A percentile compares a stretch with the other conserved stretches of the same genome.
These are phyloP conservation scores for Athene cunicularia DNA, from an alignment of 2,113 vertebrate species.

Conservation along the genomic window DNA sequence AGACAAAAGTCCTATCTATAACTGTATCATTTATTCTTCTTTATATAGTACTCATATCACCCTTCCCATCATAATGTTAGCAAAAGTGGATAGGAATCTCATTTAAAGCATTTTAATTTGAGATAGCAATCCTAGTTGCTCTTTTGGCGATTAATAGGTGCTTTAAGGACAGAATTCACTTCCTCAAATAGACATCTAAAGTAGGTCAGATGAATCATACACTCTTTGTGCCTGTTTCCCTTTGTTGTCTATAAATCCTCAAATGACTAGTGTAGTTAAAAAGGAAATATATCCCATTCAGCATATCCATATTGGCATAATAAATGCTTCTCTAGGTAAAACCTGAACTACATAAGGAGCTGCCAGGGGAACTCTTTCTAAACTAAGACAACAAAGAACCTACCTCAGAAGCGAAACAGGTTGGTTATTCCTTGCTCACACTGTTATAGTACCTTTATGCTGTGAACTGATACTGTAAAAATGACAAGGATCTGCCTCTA, in stretches of 20 bases:
- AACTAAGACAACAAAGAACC: neutral
- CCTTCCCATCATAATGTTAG: neutral
- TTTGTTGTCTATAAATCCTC: conserved; percentile 11
- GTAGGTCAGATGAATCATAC: conserved; percentile 17
- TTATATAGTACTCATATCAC: neutral
- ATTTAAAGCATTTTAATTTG: neutral
- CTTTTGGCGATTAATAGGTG: neutral
- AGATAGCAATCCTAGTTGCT: neutral
- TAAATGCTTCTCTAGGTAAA: neutral
- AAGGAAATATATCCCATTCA: neutral
- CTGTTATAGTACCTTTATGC: neutral
- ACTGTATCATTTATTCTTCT: neutral
- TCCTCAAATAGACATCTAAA: neutral
- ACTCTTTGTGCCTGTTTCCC: neutral
- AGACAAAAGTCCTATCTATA: neutral
- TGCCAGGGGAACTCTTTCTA: neutral
- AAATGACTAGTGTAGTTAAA: neutral
- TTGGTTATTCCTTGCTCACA: neutral
- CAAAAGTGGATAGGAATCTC: neutral
- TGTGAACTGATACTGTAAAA: neutral
- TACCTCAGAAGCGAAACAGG: neutral
- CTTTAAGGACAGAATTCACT: conserved; percentile 14
- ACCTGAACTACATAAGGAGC: neutral
- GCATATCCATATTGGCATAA: neutral
- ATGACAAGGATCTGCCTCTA: neutral